Percentiles rank a stretch among this genome's conserved stretches.
phyloP scores from a whole-genome alignment of 2,113 vertebrate genomes.

The Apteryx mantelli region DNA sequence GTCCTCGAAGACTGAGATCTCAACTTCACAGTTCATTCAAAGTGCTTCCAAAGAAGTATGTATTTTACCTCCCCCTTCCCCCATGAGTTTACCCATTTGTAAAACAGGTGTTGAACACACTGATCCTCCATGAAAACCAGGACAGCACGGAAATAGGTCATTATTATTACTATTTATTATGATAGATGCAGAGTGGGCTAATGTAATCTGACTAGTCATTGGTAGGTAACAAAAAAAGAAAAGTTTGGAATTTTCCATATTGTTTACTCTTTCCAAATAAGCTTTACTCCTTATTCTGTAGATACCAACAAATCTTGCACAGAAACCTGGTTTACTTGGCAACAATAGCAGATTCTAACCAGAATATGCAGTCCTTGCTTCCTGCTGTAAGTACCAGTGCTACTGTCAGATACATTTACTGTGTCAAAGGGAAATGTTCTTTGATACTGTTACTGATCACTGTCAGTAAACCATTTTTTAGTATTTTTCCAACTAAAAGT shows the following conservation, averaged over 20 bases:
- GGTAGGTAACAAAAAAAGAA: background rate
- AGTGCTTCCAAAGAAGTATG: background rate
- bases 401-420: background rate
- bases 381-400: conserved; percentile 87
- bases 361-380: conserved; percentile 97
- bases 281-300: conserved; percentile 68
- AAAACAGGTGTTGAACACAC: background rate
- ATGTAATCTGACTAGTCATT: background rate
- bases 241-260: background rate
- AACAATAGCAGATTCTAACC: conserved; percentile 97
- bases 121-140: background rate
- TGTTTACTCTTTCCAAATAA: conserved; percentile 28
- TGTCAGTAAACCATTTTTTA: background rate
- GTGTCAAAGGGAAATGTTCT: background rate
- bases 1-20: background rate
- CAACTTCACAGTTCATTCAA: background rate
- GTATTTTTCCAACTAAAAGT: background rate
- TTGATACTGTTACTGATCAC: background rate
- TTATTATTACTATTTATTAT: background rate
- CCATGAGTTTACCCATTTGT: background rate
- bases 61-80: background rate
- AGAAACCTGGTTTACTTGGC: conserved; percentile 97
- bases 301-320: conserved; percentile 98
- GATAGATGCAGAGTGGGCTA: background rate
- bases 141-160: background rate